Evolutionary conservation across 2,888 invertebrate genomes (phyloP), one percentile per base, ranked within the genome.

Genomic region (Pasiphila rectangulata): DNA sequence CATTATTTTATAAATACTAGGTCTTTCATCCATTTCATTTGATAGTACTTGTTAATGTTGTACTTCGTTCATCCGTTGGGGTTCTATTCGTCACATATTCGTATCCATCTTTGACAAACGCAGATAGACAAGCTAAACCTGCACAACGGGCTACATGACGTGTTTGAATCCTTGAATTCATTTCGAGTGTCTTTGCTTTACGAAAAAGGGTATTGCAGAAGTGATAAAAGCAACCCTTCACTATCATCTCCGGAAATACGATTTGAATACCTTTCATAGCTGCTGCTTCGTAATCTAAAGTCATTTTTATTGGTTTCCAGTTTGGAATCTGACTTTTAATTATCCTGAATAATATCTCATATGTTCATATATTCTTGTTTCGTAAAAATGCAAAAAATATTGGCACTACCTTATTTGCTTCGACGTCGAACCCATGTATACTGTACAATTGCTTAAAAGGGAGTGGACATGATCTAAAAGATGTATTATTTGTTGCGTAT

Each of bases 391-490:
- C 12, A 19, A 34, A 19, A 9, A 16, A 34, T 13, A 34, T 7
- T 15, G 34, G 34, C 7, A 34, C 15, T 34, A 17, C 15, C 15
- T 34, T 12, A 15, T 34, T 34, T 16, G 34, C 21, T 21, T 21
- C 21, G 21, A 21, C 15, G 19, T 45, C 6, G 3, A 34, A 21
- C 30, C 50, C 50, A 15, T 49, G 44, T 20, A 50, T 45, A 10
- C 36, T 41, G 20, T 50, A 41, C 9, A 50, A 37, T 45, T 50
- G 51, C 19, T 13, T 32, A 20, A 43, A 51, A 16, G 46, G 51
- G 23, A 9, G n/a, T 9, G 51, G 46, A 24, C 51, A 46, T 10
- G 43, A 46, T 16, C 35, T 43, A 34, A 51, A 51, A 34, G 51
- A 42, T 15, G 46, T 46, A 51, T 46, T 42, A 12, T 21, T 21